Evolutionary conservation across 2,888 invertebrate genomes (phyloP).

Genomic region (Chrysodeixis includens): DNA sequence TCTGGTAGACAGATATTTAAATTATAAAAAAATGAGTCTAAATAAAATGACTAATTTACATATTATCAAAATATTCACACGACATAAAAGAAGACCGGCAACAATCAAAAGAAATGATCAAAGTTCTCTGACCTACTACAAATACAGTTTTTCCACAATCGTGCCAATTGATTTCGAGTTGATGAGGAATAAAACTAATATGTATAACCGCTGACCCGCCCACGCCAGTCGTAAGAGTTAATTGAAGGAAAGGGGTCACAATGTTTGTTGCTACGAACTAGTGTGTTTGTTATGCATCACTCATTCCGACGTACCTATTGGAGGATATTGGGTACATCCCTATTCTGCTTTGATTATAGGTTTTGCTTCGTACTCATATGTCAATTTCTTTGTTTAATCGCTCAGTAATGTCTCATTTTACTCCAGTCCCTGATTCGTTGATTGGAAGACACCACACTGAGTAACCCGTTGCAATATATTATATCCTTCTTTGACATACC

Average conservation of each 20-base stretch:
- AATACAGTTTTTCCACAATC: slow-evolving; percentile 29
- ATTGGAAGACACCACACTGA: no score
- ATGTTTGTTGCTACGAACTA: slow-evolving; percentile 34
- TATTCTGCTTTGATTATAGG: not conserved
- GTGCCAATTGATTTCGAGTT: slow-evolving; percentile 51
- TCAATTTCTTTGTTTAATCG: not conserved
- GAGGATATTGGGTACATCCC: not conserved
- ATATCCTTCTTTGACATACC: no score
- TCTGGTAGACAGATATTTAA: no score
- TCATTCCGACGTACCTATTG: slow-evolving; percentile 17
- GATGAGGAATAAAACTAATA: slow-evolving; percentile 57
- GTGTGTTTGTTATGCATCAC: slow-evolving; percentile 47
- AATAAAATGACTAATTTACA: no score
- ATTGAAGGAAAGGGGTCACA: slow-evolving; percentile 60
- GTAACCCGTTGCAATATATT: no score
- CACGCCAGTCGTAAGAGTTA: slow-evolving; percentile 54
- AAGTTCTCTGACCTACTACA: slow-evolving; percentile 16
- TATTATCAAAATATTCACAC: not conserved
- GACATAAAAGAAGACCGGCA: not conserved
- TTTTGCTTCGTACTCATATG: not conserved
- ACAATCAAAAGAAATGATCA: not conserved
- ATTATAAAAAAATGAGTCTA: no score
- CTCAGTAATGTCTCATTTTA: no score
- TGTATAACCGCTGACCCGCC: slow-evolving; percentile 50
- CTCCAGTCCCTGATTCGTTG: no score